phyloP scores from a whole-genome alignment of 2,113 vertebrate species.

The Nettapus auritus region DNA sequence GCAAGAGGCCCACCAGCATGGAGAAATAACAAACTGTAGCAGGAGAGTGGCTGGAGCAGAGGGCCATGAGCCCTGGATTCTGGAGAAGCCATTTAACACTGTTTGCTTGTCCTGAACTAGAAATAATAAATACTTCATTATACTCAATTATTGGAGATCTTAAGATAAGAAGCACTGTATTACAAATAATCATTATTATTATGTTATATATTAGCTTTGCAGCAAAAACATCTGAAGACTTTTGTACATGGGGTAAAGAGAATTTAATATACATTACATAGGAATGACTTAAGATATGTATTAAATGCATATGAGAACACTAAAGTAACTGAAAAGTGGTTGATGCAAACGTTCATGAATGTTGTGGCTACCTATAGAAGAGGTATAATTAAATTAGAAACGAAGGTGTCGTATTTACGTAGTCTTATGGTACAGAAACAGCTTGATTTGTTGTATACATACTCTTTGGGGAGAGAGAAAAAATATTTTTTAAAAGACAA shows the following conservation, averaged over 20 bases:
- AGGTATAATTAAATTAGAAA: not conserved
- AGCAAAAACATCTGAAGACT: not conserved
- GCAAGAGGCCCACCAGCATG: slow-evolving; percentile 67
- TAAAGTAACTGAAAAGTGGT: not conserved
- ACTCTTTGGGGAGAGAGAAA: not conserved
- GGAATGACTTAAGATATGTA: not conserved
- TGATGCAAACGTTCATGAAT: not conserved
- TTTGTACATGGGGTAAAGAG: not conserved
- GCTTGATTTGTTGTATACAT: not conserved
- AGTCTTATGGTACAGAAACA: not conserved
- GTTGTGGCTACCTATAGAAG: not conserved
- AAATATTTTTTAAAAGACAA: not conserved
- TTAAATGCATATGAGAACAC: not conserved
- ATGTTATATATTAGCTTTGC: slow-evolving; percentile 22
- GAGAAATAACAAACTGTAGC: slow-evolving; percentile 70
- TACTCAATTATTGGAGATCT: slow-evolving; percentile 43
- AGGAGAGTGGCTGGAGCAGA: slow-evolving; percentile 37
- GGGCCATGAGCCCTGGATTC: slow-evolving; percentile 24
- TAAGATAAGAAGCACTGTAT: slow-evolving; percentile 34
- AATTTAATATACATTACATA: not conserved
- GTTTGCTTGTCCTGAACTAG: slow-evolving; percentile 65
- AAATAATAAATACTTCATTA: slow-evolving; percentile 71
- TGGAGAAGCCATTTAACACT: slow-evolving; percentile 58
- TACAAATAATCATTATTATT: slow-evolving; percentile 59
- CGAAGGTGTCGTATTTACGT: not conserved